Conservation (phyloP, 2,888 invertebrate species). For the Eupithecia centaureata region DNA sequence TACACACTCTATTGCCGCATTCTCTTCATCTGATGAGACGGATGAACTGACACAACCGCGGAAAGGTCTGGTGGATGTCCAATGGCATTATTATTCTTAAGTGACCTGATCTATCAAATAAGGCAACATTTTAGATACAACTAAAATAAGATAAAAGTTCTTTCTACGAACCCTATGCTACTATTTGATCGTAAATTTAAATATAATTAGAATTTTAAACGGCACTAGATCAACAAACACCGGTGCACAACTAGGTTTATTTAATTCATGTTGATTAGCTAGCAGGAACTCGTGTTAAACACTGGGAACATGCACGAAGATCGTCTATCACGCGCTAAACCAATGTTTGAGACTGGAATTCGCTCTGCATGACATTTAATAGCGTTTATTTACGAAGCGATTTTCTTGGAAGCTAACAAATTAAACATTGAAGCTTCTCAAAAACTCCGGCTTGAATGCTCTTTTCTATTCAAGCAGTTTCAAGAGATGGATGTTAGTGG, state of each 20-base stretch:
- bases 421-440: conserved; percentile 32
- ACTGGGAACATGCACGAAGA: conserved; percentile 61
- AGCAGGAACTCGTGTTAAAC: conserved; percentile 33
- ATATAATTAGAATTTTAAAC: conserved; percentile 1
- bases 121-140: background rate
- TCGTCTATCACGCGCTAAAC: conserved; percentile 69
- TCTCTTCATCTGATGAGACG: too few relatives aligned
- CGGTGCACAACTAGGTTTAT: conserved; percentile 14
- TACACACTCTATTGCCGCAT: too few relatives aligned
- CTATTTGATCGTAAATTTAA: background rate
- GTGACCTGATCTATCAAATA: background rate
- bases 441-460: conserved; percentile 12
- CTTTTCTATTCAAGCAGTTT: conserved; percentile 48
- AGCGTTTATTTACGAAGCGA: conserved; percentile 42
- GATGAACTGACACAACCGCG: too few relatives aligned
- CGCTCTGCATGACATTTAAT: conserved; percentile 71
- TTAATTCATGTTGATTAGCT: conserved; percentile 19
- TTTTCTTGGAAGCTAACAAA: conserved; percentile 41
- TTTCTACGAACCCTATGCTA: background rate
- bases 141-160: background rate
- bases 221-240: conserved; percentile 1
- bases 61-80: too few relatives aligned
- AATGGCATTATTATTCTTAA: too few relatives aligned
- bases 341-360: conserved; percentile 71
- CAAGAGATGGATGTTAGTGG: conserved; percentile 7